Evolutionary conservation across 2,888 invertebrate genomes (phyloP).

Genomic region (Protonemura montana): DNA sequence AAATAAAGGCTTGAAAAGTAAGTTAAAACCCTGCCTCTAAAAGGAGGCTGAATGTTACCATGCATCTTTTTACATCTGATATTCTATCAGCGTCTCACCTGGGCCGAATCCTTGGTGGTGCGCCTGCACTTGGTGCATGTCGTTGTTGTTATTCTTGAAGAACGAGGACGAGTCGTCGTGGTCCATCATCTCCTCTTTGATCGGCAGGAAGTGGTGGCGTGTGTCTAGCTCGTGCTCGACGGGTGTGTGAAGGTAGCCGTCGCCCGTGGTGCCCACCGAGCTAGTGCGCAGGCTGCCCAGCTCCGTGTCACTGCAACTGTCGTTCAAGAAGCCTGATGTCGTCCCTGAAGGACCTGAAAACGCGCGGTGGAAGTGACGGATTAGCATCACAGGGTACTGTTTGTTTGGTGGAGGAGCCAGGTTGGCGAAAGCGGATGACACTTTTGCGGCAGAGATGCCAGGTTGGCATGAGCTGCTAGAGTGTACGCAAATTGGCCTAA

Average conservation of each 20-base stretch:
- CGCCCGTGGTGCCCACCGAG: slow-evolving; percentile 39
- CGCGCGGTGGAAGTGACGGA: background rate
- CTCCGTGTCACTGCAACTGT: slow-evolving; percentile 63
- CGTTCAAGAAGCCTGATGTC: slow-evolving; percentile 58
- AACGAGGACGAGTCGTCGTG: slow-evolving; percentile 54
- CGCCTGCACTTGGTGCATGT: slow-evolving; percentile 36
- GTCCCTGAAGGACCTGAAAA: slow-evolving; percentile 26
- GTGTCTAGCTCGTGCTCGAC: slow-evolving; percentile 44
- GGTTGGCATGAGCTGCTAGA: background rate
- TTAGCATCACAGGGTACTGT: too few relatives aligned
- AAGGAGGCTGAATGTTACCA: too few relatives aligned
- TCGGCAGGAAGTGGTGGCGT: slow-evolving; percentile 56
- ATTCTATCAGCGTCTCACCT: slow-evolving; percentile 16
- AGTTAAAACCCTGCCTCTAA: too few relatives aligned
- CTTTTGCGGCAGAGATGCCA: background rate
- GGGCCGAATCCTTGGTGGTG: slow-evolving; percentile 42
- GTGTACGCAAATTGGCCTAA: background rate
- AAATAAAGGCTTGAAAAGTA: too few relatives aligned
- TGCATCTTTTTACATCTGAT: background rate
- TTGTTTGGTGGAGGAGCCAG: too few relatives aligned
- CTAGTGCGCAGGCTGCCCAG: slow-evolving; percentile 54
- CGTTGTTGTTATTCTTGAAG: slow-evolving; percentile 47
- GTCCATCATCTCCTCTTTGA: slow-evolving; percentile 61
- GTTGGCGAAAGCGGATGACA: too few relatives aligned
- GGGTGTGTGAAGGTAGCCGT: slow-evolving; percentile 41